Base-by-base conservation (phyloP, 2,797 vertebrate species). In the Halcyon badia region DNA sequence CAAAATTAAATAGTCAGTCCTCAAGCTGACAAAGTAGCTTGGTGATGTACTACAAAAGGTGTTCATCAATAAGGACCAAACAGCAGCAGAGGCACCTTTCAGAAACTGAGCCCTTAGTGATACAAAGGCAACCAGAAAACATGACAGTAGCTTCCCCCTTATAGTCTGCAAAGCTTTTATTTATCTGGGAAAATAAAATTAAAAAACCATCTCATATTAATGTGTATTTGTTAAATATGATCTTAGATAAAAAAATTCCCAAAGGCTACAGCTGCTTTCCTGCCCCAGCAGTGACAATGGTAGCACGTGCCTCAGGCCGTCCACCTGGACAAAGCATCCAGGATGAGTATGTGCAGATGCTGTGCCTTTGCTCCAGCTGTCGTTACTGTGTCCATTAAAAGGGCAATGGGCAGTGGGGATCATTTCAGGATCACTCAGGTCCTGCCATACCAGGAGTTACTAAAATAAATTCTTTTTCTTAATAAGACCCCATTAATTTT, bases 351-450 rank as follows among this genome's bases (percentile, higher is more conserved):
- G 1, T 31, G 26, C 20, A 31, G 18, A 5, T 37, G 31, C 13
- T 42, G 19, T 57, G 14, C 19, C 75, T 49, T 76, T 46, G 13
- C 61, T 92, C 44, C 31, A 39, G 17, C 15, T 41, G 25, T 19
- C 5, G 0, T 17, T 71, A n/a, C 20, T 54, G 7, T 35, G 57
- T 26, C 58, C 21, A 30, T 1, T 37, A 39, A 30, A n/a, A 72
- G n/a, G 2, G 3, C 12, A 30, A 24, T 5, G 16, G 19, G 10
- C 8, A 25, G 31, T 1, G 3, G 22, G 25, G 21, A 12, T 28
- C 7, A 3, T 71, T 49, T 66, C 44, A 33, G 44, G 26, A 42
- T 39, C 48, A 5, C 25, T 57, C 75, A 65, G 35, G 14, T 9
- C 26, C 28, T 33, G 37, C 8, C n/a, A 11, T 35, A 49, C 48